Conservation (phyloP, 2,797 vertebrate species). For the Sphaeramia orbicularis region DNA sequence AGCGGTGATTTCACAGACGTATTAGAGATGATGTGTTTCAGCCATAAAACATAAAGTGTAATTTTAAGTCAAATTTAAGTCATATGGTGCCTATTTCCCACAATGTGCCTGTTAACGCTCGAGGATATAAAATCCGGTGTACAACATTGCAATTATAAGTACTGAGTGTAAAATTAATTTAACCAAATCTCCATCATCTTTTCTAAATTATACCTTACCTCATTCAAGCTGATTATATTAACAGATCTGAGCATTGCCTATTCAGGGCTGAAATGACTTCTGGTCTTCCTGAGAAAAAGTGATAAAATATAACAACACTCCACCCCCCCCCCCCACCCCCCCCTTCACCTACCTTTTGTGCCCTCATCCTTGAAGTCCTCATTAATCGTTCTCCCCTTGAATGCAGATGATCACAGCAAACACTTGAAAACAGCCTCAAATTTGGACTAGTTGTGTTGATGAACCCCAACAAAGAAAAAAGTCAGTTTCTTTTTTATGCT, state of each 20-base stretch:
- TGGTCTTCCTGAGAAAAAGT: slow-evolving; percentile 19
- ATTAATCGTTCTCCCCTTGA: slow-evolving; percentile 29
- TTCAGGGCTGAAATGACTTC: slow-evolving; percentile 41
- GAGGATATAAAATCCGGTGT: slow-evolving; percentile 20
- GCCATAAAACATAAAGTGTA: neutral
- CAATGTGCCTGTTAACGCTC: neutral
- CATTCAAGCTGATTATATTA: slow-evolving; percentile 20
- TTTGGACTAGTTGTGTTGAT: slow-evolving; percentile 21
- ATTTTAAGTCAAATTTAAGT: slow-evolving; percentile 16
- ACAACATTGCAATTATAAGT: slow-evolving; percentile 17
- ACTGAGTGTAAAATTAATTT: slow-evolving; percentile 38
- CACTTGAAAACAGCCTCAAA: neutral
- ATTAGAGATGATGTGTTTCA: too few species aligned
- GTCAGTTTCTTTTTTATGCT: slow-evolving; percentile 4
- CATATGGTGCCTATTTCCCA: neutral
- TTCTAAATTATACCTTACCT: slow-evolving; percentile 37
- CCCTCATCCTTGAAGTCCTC: slow-evolving; percentile 36
- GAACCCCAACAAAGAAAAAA: slow-evolving; percentile 7
- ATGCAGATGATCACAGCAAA: slow-evolving; percentile 16
- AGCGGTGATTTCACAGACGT: slow-evolving; percentile 17
- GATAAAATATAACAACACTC: slow-evolving; percentile 42
- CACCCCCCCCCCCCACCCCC: slow-evolving; percentile 25
- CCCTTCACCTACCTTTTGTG: slow-evolving; percentile 9
- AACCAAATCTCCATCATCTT: slow-evolving; percentile 45
- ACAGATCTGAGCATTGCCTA: slow-evolving; percentile 20